Evolutionary conservation across 2,113 vertebrate genomes (phyloP), one percentile per base, ranked within the genome.

Genomic region (Xiphophorus couchianus): DNA sequence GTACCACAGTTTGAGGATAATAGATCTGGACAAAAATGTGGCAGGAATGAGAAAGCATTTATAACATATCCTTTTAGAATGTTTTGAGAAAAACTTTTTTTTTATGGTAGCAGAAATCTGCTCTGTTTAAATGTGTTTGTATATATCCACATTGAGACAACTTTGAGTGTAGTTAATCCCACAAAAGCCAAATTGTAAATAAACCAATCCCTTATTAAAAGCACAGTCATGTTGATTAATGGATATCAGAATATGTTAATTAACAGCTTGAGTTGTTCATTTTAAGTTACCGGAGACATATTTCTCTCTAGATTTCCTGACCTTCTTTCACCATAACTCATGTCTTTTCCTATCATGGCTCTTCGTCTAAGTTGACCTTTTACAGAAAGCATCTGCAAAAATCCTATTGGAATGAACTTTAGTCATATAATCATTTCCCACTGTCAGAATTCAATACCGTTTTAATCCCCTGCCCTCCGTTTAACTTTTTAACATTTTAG

Each of bases 391-490:
- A 64, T 71, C 65, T 76, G 82, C 75, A 30, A 62, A 64, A 72
- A 77, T 71, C 42, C 78, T 80, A 78, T 80, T 70, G 79, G 69
- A 86, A 71, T 86, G 86, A 89, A 86, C 84, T 91, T 93, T 85
- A 77, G 74, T 77, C 78, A 67, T 62, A 72, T 60, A 74, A 79
- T 77, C 66, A 70, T 54, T 69, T 76, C 62, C 62, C 73, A 62
- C 25, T 13, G 42, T 72, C 66, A 61, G 39, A 84, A 62, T 25
- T 44, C 25, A 54, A 22, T 78, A 39, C 74, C 77, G 73, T 74
- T 11, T 84, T 74, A 76, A 82, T 65, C 69, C 8, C 27, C 44
- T 13, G 11, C 12, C 28, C 30, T 74, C 71, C 44, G 39, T 86
- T 81, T 73, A 17, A 80, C 76, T 75, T 60, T 67, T 67, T 71